Evolutionary conservation across 2,113 vertebrate species (phyloP).

Genomic region (Agapornis roseicollis): DNA sequence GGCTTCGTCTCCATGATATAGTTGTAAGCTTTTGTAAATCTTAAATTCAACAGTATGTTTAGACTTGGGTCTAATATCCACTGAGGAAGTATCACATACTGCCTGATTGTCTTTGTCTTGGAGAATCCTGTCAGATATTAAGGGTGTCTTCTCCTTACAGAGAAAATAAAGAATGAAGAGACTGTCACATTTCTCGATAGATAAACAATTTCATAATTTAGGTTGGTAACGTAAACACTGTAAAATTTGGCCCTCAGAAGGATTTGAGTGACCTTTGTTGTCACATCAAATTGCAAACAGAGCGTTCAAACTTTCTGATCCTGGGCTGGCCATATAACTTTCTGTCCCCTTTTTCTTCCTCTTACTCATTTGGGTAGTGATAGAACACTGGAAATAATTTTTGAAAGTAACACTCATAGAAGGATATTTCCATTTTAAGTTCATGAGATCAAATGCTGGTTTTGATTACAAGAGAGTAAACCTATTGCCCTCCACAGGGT

Average conservation of each 20-base stretch:
- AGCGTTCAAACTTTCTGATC: background rate
- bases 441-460: conserved; percentile 53
- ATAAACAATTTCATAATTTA: background rate
- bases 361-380: background rate
- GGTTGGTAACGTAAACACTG: background rate
- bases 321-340: background rate
- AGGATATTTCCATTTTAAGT: conserved; percentile 36
- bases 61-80: rapidly evolving
- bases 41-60: background rate
- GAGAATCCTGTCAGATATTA: background rate
- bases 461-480: conserved; percentile 61
- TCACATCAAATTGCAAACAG: background rate
- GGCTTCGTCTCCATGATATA: background rate
- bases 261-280: background rate
- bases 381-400: background rate
- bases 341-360: background rate
- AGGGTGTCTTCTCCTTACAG: background rate
- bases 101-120: background rate
- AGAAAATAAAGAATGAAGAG: background rate
- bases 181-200: background rate
- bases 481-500: conserved; percentile 23
- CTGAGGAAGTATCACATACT: background rate
- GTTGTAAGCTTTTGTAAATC: background rate
- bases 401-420: background rate
- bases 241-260: background rate